phyloP scores from a whole-genome alignment of 64 coral and sea anemone species.

The Dendrophyllia cribrosa region DNA sequence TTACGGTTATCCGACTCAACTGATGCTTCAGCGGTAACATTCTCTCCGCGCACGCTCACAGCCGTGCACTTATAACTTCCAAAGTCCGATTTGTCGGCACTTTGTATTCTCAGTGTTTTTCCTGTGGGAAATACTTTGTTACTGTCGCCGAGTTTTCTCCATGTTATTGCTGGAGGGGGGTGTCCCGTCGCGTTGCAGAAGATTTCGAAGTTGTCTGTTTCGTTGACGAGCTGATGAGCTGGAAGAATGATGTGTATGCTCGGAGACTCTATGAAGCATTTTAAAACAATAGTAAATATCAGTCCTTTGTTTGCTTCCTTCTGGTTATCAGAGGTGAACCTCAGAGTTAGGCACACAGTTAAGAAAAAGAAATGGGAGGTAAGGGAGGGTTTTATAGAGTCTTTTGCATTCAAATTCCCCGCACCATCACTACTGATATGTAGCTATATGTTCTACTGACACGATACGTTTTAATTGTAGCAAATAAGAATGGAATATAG shows the following conservation, averaged over 20 bases:
- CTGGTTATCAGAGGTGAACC: no score
- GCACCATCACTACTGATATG: no score
- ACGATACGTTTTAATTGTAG: no score
- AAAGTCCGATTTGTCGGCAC: slow-evolving; percentile 35
- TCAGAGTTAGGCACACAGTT: no score
- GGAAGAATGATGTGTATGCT: slow-evolving; percentile 54
- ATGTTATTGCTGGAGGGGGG: slow-evolving; percentile 60
- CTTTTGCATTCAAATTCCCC: no score
- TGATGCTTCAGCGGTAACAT: background rate
- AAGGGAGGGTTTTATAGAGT: no score
- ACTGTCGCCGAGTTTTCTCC: slow-evolving; percentile 39
- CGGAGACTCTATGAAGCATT: slow-evolving; percentile 36
- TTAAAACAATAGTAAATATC: background rate
- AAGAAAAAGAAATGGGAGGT: no score
- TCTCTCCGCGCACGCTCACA: slow-evolving; percentile 58
- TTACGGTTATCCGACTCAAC: slow-evolving; percentile 13
- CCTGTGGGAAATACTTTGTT: slow-evolving; percentile 14
- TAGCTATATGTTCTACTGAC: no score
- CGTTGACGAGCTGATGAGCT: slow-evolving; percentile 49
- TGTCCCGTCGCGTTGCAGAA: slow-evolving; percentile 87
- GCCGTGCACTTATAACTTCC: slow-evolving; percentile 75
- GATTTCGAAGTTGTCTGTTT: slow-evolving; percentile 67
- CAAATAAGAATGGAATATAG: no score
- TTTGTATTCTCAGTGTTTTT: slow-evolving; percentile 16
- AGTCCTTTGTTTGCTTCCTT: no score